Evolutionary conservation across 2,888 invertebrate genomes (phyloP), one percentile per base, ranked within the genome.

Genomic region (Andrena minutula): DNA sequence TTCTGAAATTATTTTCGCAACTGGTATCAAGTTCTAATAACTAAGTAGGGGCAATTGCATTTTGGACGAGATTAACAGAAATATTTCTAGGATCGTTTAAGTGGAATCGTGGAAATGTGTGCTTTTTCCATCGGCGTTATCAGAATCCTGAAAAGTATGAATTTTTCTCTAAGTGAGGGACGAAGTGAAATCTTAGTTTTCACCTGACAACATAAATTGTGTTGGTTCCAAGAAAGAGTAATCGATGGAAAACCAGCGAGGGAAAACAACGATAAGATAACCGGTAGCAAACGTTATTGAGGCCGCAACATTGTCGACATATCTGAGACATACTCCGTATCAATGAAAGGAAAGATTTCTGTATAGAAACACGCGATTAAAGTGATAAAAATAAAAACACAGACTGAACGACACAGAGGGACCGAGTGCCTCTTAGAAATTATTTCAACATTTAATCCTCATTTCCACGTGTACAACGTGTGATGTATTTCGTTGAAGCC

Each of bases 191-290:
- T 71, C 12, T 23, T 23, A 61, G 23, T 73, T 20, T 20, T 8
- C 61, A 20, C 20, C 8, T 8, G 1, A n/a, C 1, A 28, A 47
- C 30, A 68, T 61, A 77, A 73, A 53, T 47, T 12, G 28, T 47
- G 66, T 53, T 66, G 30, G 30, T 47, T 63, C 23, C 7, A 16
- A 47, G 49, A n/a, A 26, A 63, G 16, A 65, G n/a, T 26, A 8
- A 16, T 20, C 23, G 8, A 20, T 5, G 49, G 69, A 51, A 65
- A 77, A 65, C 28, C 10, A n/a, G 49, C 16, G 28, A 5, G 56
- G n/a, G n/a, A 2, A 58, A 64, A 28, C 7, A 51, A 10, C 2
- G 76, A 77, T 77, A 77, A 72, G 76, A 77, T 72, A 72, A 28
- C 12, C 23, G 56, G 35, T 23, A 51, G 49, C 65, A 16, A 58